phyloP scores from a whole-genome alignment of 2,797 vertebrate genomes.

The Hypotaenidia okinawae region DNA sequence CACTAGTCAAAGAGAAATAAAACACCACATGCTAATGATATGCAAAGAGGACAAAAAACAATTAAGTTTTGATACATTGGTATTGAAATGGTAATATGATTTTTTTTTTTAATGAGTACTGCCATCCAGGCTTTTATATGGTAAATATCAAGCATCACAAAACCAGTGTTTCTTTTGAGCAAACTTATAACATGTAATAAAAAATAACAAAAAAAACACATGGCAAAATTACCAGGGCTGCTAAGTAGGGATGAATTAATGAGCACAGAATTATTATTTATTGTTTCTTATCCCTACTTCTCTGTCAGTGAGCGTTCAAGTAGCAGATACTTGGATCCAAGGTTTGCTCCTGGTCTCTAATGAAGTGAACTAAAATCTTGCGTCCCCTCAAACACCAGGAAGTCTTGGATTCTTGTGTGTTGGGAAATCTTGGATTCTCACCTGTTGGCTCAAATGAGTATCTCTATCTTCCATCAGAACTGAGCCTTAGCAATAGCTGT shows the following conservation, averaged over 20 bases:
- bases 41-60: conserved; percentile 71
- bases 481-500: background rate
- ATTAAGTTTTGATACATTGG: conserved; percentile 70
- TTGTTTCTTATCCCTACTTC: conserved; percentile 63
- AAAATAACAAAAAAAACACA: conserved; percentile 66
- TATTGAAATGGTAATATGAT: conserved; percentile 79
- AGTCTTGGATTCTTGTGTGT: background rate
- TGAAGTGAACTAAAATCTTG: background rate
- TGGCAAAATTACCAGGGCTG: conserved; percentile 67
- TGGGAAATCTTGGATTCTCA: background rate
- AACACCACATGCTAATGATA: conserved; percentile 46
- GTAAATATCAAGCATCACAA: conserved; percentile 62
- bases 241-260: conserved; percentile 69
- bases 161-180: conserved; percentile 70
- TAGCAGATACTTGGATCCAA: conserved; percentile 1
- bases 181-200: conserved; percentile 68
- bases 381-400: background rate
- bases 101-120: conserved; percentile 54
- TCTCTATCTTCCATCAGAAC: background rate
- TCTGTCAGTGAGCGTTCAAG: conserved; percentile 28
- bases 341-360: background rate
- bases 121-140: conserved; percentile 53
- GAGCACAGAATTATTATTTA: conserved; percentile 72
- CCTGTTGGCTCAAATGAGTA: background rate
- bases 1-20: conserved; percentile 57